Evolutionary conservation across 2,888 invertebrate species (phyloP).

Genomic region (Netelia melanura): DNA sequence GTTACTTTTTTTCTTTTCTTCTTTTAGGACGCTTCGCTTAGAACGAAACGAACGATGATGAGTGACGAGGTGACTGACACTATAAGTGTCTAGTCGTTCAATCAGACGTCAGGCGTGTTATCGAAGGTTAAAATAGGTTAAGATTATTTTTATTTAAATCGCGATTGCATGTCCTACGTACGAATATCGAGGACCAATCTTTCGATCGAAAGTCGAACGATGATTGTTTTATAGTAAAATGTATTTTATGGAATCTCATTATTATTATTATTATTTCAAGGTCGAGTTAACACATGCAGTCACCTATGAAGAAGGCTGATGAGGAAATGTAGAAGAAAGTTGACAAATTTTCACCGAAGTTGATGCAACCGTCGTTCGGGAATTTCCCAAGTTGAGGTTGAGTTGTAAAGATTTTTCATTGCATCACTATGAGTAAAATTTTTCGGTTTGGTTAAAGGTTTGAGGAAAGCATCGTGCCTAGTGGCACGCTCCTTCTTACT

Average conservation of each 20-base stretch:
- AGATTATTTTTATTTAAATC: no score
- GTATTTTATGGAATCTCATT: neutral
- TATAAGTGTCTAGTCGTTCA: neutral
- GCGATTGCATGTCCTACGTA: no score
- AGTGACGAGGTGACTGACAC: neutral
- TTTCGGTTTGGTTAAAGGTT: no score
- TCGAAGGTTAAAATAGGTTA: no score
- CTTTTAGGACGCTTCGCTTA: neutral
- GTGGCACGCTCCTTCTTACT: no score
- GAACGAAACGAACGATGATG: neutral
- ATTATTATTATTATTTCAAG: neutral
- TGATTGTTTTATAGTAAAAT: no score
- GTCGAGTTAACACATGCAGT: neutral
- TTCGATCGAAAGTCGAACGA: no score
- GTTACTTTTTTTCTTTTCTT: neutral
- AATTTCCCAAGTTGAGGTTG: neutral
- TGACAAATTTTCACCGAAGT: neutral
- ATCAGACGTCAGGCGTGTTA: neutral
- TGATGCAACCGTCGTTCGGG: neutral
- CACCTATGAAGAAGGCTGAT: neutral
- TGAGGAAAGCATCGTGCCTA: no score
- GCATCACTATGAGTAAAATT: no score
- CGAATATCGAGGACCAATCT: no score
- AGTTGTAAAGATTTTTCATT: neutral
- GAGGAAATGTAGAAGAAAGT: slow-evolving; percentile 10